phyloP scores from a whole-genome alignment of 23 tunicate genomes.

The Clavelina lepadiformis region DNA sequence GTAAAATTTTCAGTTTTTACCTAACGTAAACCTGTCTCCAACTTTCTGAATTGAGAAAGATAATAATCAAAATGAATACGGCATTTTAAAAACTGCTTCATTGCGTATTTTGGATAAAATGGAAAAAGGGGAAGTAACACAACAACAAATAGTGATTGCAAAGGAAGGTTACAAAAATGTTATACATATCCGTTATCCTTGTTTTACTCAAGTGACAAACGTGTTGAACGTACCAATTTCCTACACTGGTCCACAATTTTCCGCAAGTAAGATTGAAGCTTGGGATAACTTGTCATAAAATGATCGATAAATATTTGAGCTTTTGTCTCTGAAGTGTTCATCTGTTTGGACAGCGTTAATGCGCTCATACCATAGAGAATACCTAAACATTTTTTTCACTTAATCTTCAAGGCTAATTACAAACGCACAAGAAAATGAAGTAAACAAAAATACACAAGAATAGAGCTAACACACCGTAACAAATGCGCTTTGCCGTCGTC shows the following conservation, averaged over 20 bases:
- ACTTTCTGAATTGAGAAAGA: too few species aligned
- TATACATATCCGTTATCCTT: too few species aligned
- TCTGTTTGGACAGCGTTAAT: slow-evolving; percentile 40
- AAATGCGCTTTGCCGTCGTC: slow-evolving; percentile 62
- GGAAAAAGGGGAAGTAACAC: too few species aligned
- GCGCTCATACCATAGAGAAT: slow-evolving; percentile 87
- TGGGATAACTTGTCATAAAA: slow-evolving; percentile 47
- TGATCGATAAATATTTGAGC: slow-evolving; percentile 38
- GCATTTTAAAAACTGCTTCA: too few species aligned
- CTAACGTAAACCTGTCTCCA: too few species aligned
- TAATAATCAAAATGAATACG: too few species aligned
- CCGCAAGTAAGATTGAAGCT: slow-evolving; percentile 21
- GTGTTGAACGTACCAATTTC: slow-evolving; percentile 20
- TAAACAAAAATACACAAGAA: neutral
- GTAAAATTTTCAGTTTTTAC: too few species aligned
- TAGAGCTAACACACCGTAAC: slow-evolving; percentile 49
- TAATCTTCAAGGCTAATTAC: neutral
- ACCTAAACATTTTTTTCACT: slow-evolving; percentile 11
- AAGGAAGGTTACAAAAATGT: too few species aligned
- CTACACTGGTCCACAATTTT: slow-evolving; percentile 41
- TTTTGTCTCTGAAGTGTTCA: slow-evolving; percentile 18
- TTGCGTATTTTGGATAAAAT: too few species aligned
- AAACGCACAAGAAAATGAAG: neutral
- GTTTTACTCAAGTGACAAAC: neutral
- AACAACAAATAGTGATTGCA: too few species aligned